Base-by-base conservation (phyloP, 92 coral and sea anemone genomes). In the Scolanthus callimorphus region DNA sequence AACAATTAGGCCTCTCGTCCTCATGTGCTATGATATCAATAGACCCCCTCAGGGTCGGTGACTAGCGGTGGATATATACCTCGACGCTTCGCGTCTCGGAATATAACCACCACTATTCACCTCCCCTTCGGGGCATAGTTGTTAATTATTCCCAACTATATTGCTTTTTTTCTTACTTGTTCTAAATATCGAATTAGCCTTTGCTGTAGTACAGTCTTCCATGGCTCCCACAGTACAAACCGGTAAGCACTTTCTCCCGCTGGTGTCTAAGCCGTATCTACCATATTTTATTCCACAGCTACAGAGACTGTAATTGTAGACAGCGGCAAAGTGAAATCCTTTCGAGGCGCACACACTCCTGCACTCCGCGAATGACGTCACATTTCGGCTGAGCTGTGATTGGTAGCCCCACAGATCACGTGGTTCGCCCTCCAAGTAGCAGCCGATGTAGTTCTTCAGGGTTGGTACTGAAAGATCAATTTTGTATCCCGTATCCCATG, bases 291-390 rank as follows among this genome's bases (percentile, higher is more conserved):
- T 34, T 46, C 67, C 67, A 61, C 67, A 61, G 24, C 28, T 41
- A 39, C 67, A 61, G 30, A 30, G 30, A 43, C 34, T 61, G 54
- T 41, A 17, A 30, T 61, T 44, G 19, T 61, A 28, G 24, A 61
- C 55, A 61, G 55, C 67, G 55, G 67, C 67, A 61, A 17, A 61
- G 24, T 41, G 55, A 34, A n/a, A 61, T 41, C 67, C 67, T 12
- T 44, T 3, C 3, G 67, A 39, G 10, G 1, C 10, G 39, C 67
- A 61, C 50, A 22, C 20, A 29, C 12, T 19, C n/a, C 11, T 23
- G 39, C 67, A 61, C 4, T 4, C 25, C 4, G 47, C 43, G 9
- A 8, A 8, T 11, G 34, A 4, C 8, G 37, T 4, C 11, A n/a
- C 45, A 8, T 1, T 25, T 3, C 19, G 17, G 22, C 15, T 49